Evolutionary conservation across 2,113 vertebrate genomes (phyloP).

Genomic region (Neogobius melanostomus): DNA sequence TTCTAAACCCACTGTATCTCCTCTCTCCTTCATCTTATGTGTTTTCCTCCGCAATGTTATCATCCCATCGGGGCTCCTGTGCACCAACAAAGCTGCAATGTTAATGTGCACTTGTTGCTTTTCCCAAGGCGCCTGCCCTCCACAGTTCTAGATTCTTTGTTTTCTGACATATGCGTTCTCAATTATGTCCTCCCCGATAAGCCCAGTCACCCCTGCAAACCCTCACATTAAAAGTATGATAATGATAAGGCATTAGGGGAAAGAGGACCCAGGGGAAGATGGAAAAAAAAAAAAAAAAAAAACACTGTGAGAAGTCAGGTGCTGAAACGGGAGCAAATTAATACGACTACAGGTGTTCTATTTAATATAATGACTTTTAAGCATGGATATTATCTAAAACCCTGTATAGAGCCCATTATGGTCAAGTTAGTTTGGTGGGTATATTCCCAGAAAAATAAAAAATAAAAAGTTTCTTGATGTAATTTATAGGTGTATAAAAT

Average conservation of each 20-base stretch:
- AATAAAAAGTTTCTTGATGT: too few species aligned
- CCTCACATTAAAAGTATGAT: conserved; percentile 13
- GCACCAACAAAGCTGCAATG: conserved; percentile 32
- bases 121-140: conserved; percentile 47
- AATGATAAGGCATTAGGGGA: neutral
- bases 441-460: too few species aligned
- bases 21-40: neutral
- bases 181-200: conserved; percentile 52
- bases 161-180: conserved; percentile 68
- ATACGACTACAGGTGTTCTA: too few species aligned
- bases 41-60: neutral
- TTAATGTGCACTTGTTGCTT: conserved; percentile 60
- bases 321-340: too few species aligned
- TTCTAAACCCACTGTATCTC: neutral
- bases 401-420: too few species aligned
- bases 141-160: conserved; percentile 27
- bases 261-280: neutral
- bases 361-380: too few species aligned
- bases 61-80: conserved; percentile 5
- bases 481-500: too few species aligned
- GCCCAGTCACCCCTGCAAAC: conserved; percentile 9
- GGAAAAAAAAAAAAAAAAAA: neutral
- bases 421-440: too few species aligned
- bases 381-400: too few species aligned
- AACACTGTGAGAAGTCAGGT: too few species aligned